A percentile compares a stretch with the other conserved stretches of the same genome.
Evolutionary conservation across 2,888 invertebrate genomes (phyloP).

Genomic region (Dryadula phaetusa): DNA sequence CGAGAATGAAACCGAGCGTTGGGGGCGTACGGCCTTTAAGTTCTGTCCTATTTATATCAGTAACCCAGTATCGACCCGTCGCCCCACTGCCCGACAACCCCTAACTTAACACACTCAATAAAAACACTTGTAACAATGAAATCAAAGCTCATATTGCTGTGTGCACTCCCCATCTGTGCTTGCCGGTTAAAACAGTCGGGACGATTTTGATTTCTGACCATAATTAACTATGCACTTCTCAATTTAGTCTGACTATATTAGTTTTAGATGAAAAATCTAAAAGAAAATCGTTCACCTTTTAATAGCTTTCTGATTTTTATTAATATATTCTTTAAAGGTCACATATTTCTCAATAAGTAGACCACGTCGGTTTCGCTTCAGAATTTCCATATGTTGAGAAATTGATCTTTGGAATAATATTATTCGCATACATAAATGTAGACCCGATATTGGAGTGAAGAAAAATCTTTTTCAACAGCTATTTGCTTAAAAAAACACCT

Average conservation of each 20-base stretch:
- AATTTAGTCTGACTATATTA: slow-evolving; percentile 32
- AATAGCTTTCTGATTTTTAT: neutral
- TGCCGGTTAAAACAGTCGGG: slow-evolving; percentile 61
- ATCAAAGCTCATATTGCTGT: slow-evolving; percentile 60
- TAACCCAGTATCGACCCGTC: slow-evolving; percentile 77
- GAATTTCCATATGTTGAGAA: slow-evolving; percentile 13
- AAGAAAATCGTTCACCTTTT: neutral
- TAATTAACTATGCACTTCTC: slow-evolving; percentile 48
- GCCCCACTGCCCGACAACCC: slow-evolving; percentile 80
- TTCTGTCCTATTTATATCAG: slow-evolving; percentile 80
- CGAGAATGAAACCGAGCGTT: slow-evolving; percentile 71
- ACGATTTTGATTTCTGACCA: slow-evolving; percentile 60
- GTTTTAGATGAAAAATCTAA: neutral
- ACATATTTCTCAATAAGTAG: slow-evolving; percentile 7
- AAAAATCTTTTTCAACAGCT: neutral
- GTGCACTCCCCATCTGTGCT: slow-evolving; percentile 43
- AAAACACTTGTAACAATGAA: slow-evolving; percentile 55
- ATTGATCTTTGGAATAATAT: slow-evolving; percentile 14
- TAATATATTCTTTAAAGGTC: neutral
- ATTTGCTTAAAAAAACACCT: neutral
- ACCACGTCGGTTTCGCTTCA: slow-evolving; percentile 2
- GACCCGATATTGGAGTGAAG: neutral
- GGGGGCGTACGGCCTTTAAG: slow-evolving; percentile 59
- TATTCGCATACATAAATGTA: slow-evolving; percentile 15
- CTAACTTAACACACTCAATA: slow-evolving; percentile 58